These are phyloP conservation scores for Arge pagana DNA, from an alignment of 2,888 invertebrate species.

Conservation along the genomic window DNA sequence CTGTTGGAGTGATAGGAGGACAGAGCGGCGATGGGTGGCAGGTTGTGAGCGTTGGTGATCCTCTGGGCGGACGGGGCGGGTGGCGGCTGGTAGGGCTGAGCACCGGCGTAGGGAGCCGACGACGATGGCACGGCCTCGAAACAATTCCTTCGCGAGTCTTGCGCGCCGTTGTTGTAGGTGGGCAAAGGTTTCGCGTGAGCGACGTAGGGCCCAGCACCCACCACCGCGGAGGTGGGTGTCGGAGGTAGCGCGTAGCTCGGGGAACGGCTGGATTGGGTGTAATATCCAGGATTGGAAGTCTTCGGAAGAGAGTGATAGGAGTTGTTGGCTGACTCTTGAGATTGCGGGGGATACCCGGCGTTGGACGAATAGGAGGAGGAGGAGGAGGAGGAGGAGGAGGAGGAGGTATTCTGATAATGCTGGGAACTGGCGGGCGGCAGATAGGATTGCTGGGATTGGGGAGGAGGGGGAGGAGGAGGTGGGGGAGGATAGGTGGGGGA, in stretches of 20 bases:
- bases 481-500: slow-evolving; percentile 58
- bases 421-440: slow-evolving; percentile 61
- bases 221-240: slow-evolving; percentile 13
- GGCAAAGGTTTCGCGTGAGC: slow-evolving; percentile 33
- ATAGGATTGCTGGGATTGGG: slow-evolving; percentile 41
- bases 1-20: slow-evolving; percentile 60
- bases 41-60: slow-evolving; percentile 57
- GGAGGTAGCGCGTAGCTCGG: slow-evolving; percentile 24
- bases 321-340: slow-evolving; percentile 3
- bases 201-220: slow-evolving; percentile 26
- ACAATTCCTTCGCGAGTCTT: slow-evolving; percentile 39
- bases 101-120: slow-evolving; percentile 39
- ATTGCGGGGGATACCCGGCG: slow-evolving; percentile 2
- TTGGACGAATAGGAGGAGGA: slow-evolving; percentile 16
- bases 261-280: slow-evolving; percentile 39
- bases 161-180: slow-evolving; percentile 45
- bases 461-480: slow-evolving; percentile 59
- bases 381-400: slow-evolving; percentile 44
- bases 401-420: slow-evolving; percentile 48
- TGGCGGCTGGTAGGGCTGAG: slow-evolving; percentile 37
- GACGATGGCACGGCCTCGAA: slow-evolving; percentile 33
- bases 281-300: slow-evolving; percentile 35
- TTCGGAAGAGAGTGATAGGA: slow-evolving; percentile 48
- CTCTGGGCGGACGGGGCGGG: slow-evolving; percentile 38
- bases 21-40: slow-evolving; percentile 62